phyloP scores from a whole-genome alignment of 1,140 invertebrate species.

The Maconellicoccus hirsutus region DNA sequence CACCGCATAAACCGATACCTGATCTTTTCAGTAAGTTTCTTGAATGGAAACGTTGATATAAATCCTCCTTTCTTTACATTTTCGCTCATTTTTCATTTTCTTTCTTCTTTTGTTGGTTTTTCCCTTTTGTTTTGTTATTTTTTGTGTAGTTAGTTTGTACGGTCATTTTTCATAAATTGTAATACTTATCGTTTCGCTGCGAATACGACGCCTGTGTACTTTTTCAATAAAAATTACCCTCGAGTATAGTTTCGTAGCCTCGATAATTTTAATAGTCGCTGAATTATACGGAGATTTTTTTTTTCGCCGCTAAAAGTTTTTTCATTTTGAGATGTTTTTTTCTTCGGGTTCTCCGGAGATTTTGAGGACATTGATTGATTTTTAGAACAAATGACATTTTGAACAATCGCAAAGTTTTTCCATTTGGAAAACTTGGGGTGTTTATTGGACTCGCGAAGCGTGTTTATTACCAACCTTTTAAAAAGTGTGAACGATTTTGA shows the following conservation, averaged over 20 bases:
- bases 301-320: neutral
- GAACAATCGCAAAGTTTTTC: conserved; percentile 8
- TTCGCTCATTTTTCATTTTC: conserved; percentile 7
- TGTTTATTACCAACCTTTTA: neutral
- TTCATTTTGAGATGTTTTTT: neutral
- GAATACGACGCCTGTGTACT: too few species aligned
- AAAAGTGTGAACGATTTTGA: neutral
- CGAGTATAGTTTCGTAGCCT: too few species aligned
- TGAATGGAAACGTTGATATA: conserved; percentile 19
- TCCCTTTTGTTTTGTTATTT: neutral
- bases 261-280: too few species aligned
- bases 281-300: too few species aligned
- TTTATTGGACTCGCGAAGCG: neutral
- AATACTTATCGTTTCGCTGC: neutral
- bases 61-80: conserved; percentile 9
- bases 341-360: neutral
- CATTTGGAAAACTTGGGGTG: neutral
- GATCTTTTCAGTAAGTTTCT: conserved; percentile 21
- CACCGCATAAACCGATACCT: conserved; percentile 21
- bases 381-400: conserved; percentile 3
- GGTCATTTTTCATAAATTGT: neutral
- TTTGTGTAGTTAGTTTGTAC: neutral
- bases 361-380: conserved; percentile 1
- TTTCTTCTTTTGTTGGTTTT: neutral
- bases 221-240: too few species aligned